Percentiles rank a stretch among this genome's conserved stretches.
Evolutionary conservation across 2,888 invertebrate genomes (phyloP).

Genomic region (Brachyptera risi): DNA sequence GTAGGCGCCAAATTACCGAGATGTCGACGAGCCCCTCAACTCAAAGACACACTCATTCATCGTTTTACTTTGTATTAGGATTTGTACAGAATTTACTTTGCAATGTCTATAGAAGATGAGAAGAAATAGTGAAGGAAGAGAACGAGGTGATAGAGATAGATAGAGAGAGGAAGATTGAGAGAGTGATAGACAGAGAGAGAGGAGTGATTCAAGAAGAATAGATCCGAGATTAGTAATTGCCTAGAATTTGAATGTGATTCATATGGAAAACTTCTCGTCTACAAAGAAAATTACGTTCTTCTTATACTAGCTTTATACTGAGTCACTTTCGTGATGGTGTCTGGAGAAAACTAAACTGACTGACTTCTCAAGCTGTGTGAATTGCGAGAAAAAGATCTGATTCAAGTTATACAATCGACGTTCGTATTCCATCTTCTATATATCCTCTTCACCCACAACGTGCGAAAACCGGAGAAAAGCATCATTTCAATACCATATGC

Average conservation of each 20-base stretch:
- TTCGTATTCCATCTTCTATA: conserved; percentile 9
- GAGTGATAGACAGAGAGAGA: too few relatives aligned
- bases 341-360: conserved; percentile 5
- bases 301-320: background rate
- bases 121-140: too few relatives aligned
- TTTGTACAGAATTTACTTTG: too few relatives aligned
- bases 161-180: too few relatives aligned
- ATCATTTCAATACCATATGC: conserved; percentile 23
- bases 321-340: background rate
- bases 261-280: conserved; percentile 1
- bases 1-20: too few relatives aligned
- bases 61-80: too few relatives aligned
- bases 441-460: too few relatives aligned
- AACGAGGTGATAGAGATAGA: too few relatives aligned
- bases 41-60: too few relatives aligned
- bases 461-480: background rate
- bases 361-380: conserved; percentile 14
- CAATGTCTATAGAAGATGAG: too few relatives aligned
- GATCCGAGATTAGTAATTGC: conserved; percentile 6
- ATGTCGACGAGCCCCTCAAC: too few relatives aligned
- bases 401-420: background rate
- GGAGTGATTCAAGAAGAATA: conserved; percentile 32
- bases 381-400: too few relatives aligned
- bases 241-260: conserved; percentile 6
- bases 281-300: background rate